phyloP scores from a whole-genome alignment of 1,140 invertebrate species.

The Halesus radiatus region DNA sequence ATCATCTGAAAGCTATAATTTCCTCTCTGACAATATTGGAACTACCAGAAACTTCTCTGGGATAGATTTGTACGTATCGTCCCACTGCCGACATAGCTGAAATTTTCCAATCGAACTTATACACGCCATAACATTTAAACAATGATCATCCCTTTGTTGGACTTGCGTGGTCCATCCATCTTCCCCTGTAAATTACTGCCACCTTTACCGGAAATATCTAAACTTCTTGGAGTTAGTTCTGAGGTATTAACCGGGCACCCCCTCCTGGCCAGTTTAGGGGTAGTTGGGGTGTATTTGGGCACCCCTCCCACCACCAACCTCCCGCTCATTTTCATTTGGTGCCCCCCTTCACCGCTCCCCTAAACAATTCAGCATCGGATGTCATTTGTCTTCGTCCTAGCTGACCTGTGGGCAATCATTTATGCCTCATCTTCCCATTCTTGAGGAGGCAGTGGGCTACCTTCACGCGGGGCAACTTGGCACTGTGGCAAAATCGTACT shows the following conservation, averaged over 20 bases:
- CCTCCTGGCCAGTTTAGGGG: too few species aligned
- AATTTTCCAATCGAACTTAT: constrained; percentile 19
- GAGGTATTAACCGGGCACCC: constrained; percentile 52
- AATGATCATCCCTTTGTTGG: constrained; percentile 32
- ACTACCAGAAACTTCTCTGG: too few species aligned
- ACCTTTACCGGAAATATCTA: constrained; percentile 57
- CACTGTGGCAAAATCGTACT: constrained; percentile 32
- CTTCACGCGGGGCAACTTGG: constrained; percentile 22
- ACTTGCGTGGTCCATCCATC: constrained; percentile 48
- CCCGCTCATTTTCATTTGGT: constrained; percentile 21
- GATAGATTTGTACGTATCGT: too few species aligned
- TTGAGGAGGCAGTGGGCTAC: constrained; percentile 45
- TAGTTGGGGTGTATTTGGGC: too few species aligned
- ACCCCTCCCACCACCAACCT: constrained; percentile 1
- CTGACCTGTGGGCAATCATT: constrained; percentile 58
- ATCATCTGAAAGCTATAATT: too few species aligned
- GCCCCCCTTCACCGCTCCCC: constrained; percentile 33
- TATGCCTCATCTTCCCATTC: constrained; percentile 57
- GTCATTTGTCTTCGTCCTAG: constrained; percentile 58
- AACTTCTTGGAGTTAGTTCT: constrained; percentile 57
- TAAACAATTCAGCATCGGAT: constrained; percentile 58
- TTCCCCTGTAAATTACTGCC: constrained; percentile 52
- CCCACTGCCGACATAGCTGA: not conserved
- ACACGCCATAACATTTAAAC: constrained; percentile 20
- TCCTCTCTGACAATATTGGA: too few species aligned